phyloP scores from a whole-genome alignment of 1,140 invertebrate genomes.

The Trachelipus rathkii region DNA sequence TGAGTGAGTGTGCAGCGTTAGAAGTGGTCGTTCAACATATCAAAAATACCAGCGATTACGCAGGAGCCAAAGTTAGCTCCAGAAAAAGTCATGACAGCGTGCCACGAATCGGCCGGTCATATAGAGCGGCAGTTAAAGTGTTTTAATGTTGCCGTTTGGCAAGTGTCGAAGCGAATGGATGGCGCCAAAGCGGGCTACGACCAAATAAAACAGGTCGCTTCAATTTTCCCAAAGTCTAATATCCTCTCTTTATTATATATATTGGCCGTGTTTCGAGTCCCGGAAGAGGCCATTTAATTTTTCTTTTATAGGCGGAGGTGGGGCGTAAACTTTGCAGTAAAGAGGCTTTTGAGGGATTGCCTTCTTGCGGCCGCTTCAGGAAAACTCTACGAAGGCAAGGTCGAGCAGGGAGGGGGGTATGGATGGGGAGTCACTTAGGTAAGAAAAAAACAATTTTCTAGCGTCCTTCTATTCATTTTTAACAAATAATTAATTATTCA shows the following conservation, averaged over 20 bases:
- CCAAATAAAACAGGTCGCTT: constrained; percentile 35
- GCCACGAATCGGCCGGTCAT: constrained; percentile 2
- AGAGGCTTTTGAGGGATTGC: constrained; percentile 42
- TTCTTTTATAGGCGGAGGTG: constrained; percentile 40
- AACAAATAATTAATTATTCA: too few species aligned
- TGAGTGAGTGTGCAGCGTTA: not conserved
- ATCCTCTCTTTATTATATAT: constrained; percentile 42
- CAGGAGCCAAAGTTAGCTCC: not conserved
- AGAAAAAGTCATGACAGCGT: not conserved
- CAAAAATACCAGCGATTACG: not conserved
- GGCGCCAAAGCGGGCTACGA: constrained; percentile 30
- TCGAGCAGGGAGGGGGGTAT: not conserved
- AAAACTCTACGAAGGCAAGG: not conserved
- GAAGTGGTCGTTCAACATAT: not conserved
- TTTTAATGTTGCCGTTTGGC: constrained; percentile 34
- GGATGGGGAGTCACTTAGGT: too few species aligned
- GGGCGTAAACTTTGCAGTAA: constrained; percentile 40
- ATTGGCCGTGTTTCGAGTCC: constrained; percentile 41
- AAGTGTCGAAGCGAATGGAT: constrained; percentile 23
- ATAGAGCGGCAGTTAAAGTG: constrained; percentile 31
- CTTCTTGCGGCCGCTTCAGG: constrained; percentile 17
- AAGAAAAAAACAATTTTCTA: too few species aligned
- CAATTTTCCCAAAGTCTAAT: constrained; percentile 41
- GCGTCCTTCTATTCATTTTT: too few species aligned
- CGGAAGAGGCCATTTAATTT: constrained; percentile 42